Base-by-base conservation (phyloP, 1,140 invertebrate genomes). In the Leptinotarsa texana region DNA sequence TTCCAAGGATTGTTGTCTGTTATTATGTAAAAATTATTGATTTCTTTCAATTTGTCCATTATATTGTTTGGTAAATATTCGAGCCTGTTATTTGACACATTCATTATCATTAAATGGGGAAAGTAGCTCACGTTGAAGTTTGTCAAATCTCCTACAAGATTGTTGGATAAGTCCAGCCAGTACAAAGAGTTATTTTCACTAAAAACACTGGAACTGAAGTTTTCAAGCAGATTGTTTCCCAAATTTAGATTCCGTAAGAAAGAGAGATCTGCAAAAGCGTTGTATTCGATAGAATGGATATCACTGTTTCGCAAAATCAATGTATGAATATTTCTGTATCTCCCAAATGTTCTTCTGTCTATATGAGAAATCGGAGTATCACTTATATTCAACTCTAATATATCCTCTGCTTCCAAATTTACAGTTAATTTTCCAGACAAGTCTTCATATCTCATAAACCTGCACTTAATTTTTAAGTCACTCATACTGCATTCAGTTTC, bases 1-100 rank as follows among this genome's bases (percentile, higher is more conserved):
- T 79, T 62, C 78, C 78, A 79, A 15, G 78, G 78, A 51, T 79
- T 79, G 47, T 75, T 73, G 27, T 77, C 76, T 1, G 72, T 61
- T 15, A 77, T 15, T 15, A 79, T 13, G 27, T 69, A 74, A 63
- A 79, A 79, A 3, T 77, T 22, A 21, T 77, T 67, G 11, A 47
- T 11, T 63, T 68, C 68, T 62, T 69, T n/a, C 21, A 80, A 33
- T 18, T 69, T 78, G 8, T 74, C 51, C 17, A 80, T 24, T 13
- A 80, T 15, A 13, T 18, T 24, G 13, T 57, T 8, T n/a, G 78
- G 78, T 18, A 80, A 68, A 21, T 72, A 69, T 15, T 47, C 61
- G 18, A 80, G 21, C 18, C 17, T 13, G 57, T 80, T 80, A 27
- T 78, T 72, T 0, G 74, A 61, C 15, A 80, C 3, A 69, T 78